A percentile compares a stretch with the other conserved stretches of the same genome.
Conservation (phyloP, 2,888 invertebrate species). For the Tricholauxania praeusta region DNA sequence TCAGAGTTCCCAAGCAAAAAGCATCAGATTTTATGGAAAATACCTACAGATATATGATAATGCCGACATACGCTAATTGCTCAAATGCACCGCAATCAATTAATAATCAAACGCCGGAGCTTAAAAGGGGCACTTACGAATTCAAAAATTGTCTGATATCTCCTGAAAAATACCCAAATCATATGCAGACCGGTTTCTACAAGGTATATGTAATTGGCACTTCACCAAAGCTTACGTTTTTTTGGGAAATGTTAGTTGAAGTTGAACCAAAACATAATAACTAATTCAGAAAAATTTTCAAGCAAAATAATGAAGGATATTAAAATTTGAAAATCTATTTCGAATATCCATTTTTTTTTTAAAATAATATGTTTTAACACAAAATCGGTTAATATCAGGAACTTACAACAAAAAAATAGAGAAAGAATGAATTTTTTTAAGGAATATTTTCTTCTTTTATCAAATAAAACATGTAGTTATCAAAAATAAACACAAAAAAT, state of each 20-base stretch:
- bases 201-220: slow-evolving; percentile 37
- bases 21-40: slow-evolving; percentile 30
- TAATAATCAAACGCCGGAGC: slow-evolving; percentile 36
- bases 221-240: slow-evolving; percentile 37
- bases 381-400: too few species aligned
- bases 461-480: too few species aligned
- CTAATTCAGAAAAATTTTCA: too few species aligned
- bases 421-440: too few species aligned
- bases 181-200: slow-evolving; percentile 46
- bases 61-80: slow-evolving; percentile 45
- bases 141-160: slow-evolving; percentile 43
- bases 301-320: too few species aligned
- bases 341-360: too few species aligned
- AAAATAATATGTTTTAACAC: too few species aligned
- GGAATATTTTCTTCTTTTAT: too few species aligned
- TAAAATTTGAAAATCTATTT: too few species aligned
- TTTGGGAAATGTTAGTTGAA: background rate
- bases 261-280: too few species aligned
- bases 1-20: slow-evolving; percentile 32
- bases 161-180: slow-evolving; percentile 43
- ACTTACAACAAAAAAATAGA: too few species aligned
- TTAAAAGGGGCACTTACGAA: slow-evolving; percentile 37
- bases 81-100: slow-evolving; percentile 47
- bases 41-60: slow-evolving; percentile 44
- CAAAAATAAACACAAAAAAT: too few species aligned